phyloP scores from a whole-genome alignment of 2,797 vertebrate genomes.

The Nyctibius grandis region DNA sequence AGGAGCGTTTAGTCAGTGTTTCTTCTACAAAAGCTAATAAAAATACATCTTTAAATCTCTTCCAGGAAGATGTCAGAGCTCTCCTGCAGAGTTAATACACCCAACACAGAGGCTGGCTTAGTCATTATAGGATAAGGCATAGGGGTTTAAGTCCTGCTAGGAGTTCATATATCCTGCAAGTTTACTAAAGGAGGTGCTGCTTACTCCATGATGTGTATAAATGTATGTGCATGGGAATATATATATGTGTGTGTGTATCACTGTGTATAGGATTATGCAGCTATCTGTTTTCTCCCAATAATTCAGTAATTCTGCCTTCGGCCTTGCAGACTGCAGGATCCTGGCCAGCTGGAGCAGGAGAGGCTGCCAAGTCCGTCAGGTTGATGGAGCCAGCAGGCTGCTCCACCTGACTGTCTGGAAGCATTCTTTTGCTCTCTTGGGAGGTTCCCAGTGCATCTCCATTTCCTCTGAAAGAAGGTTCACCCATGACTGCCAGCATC shows the following conservation, averaged over 20 bases:
- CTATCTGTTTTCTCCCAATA: constrained; percentile 58
- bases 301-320: constrained; percentile 42
- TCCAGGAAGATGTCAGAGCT: constrained; percentile 15
- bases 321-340: constrained; percentile 57
- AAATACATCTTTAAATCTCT: neutral
- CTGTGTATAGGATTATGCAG: constrained; percentile 14
- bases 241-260: neutral
- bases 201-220: neutral
- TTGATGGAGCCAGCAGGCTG: constrained; percentile 61
- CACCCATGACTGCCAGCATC: constrained; percentile 55
- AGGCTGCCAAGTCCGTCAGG: constrained; percentile 56
- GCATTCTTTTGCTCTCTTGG: constrained; percentile 66
- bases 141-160: neutral
- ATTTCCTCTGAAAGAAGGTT: constrained; percentile 66
- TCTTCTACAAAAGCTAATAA: constrained; percentile 7
- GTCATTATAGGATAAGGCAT: neutral
- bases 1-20: neutral
- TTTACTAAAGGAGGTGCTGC: neutral
- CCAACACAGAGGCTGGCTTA: neutral
- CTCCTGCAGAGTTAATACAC: neutral
- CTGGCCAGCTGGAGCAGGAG: constrained; percentile 50
- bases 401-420: constrained; percentile 73
- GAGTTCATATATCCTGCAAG: neutral
- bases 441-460: constrained; percentile 54
- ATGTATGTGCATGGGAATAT: neutral